phyloP scores from a whole-genome alignment of 1,140 invertebrate genomes.

The Wiebesia pumilae region DNA sequence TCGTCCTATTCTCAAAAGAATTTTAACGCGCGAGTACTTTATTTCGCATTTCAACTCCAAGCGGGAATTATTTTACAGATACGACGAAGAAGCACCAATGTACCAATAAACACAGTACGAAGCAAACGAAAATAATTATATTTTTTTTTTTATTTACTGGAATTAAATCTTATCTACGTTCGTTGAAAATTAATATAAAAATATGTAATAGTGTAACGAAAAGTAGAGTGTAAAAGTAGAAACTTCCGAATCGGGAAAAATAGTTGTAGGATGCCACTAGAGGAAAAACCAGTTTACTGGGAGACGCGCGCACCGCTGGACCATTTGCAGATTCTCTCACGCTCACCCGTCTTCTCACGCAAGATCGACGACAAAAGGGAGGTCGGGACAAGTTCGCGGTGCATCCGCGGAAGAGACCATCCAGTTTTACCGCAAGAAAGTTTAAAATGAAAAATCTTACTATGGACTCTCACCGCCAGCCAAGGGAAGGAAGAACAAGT shows the following conservation, averaged over 20 bases:
- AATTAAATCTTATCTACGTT: too few relatives aligned
- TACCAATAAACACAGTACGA: too few relatives aligned
- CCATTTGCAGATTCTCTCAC: slow-evolving; percentile 43
- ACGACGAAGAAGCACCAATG: too few relatives aligned
- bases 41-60: too few relatives aligned
- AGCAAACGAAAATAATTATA: too few relatives aligned
- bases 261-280: background rate
- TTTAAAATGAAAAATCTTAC: slow-evolving; percentile 35
- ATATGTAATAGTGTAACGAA: background rate
- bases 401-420: slow-evolving; percentile 55
- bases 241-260: background rate
- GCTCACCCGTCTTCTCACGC: slow-evolving; percentile 20
- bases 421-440: slow-evolving; percentile 26
- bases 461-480: background rate
- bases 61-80: too few relatives aligned
- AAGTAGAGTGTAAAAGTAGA: background rate
- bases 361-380: slow-evolving; percentile 16
- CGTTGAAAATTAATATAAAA: too few relatives aligned
- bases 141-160: too few relatives aligned
- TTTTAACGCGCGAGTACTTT: too few relatives aligned
- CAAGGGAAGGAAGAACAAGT: slow-evolving; percentile 44
- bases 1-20: too few relatives aligned
- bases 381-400: slow-evolving; percentile 13
- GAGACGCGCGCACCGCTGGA: slow-evolving; percentile 20
- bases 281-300: slow-evolving; percentile 6